Evolutionary conservation across 2,888 invertebrate genomes (phyloP), one percentile per base, ranked within the genome.

Genomic region (Callyntrura guangdongensis): DNA sequence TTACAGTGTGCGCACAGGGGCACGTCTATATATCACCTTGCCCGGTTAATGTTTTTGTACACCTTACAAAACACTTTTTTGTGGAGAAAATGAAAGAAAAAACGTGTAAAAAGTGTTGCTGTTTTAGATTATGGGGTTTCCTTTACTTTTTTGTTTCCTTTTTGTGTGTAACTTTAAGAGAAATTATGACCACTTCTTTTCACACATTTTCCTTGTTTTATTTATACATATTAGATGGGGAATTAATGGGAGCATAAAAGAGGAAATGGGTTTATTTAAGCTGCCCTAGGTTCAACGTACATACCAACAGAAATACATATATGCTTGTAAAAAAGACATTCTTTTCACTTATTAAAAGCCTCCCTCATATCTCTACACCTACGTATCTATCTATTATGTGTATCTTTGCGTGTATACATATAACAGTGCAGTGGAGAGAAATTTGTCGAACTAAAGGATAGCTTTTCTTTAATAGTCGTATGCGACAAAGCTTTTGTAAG

Each of bases 161-260:
- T 36, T 6, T 77, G 47, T 61, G 59, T 25, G 22, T 17, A 61
- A 77, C 20, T 86, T 86, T 22, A 59, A 22, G 17, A 47, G 61
- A 47, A 86, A 77, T 86, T 86, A 86, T 86, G 59, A 59, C 17
- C 84, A 59, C 61, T 45, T 77, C 56, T 47, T 59, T 45, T 61
- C 86, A 17, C 74, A 86, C 86, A 77, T 74, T 86, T 77, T 22
- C 36, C 72, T 77, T 61, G 20, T 61, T 86, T 77, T 82, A 45
- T 61, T 64, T 61, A 47, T 64, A 25, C 14, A 79, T 20, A 61
- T 20, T 61, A 22, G 64, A 85, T 74, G 69, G 64, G 47, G 67
- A 67, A 84, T 85, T 61, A 67, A 84, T 69, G 85, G 22, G 69
- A 53, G 72, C 82, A 85, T 69, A 85, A 85, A 85, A 85, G 11